Percentiles rank a stretch among this genome's conserved stretches.
phyloP scores from a whole-genome alignment of 2,888 invertebrate species.

The Crossocerus cetratus region DNA sequence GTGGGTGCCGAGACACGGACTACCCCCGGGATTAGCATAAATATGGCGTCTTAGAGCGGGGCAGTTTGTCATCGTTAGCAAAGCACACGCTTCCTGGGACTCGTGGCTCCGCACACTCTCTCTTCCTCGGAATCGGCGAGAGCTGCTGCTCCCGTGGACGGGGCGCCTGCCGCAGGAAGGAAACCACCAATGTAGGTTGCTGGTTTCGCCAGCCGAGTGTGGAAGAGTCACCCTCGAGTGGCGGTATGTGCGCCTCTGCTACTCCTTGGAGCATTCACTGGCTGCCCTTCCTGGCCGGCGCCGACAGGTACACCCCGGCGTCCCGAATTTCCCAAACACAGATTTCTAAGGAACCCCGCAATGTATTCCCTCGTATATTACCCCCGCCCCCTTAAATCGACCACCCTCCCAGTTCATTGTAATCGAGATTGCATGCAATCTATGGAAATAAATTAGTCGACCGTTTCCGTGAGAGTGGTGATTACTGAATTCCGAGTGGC shows the following conservation, averaged over 20 bases:
- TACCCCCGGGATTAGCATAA: slow-evolving; percentile 74
- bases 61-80: slow-evolving; percentile 77
- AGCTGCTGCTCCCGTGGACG: slow-evolving; percentile 63
- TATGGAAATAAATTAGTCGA: too few species aligned
- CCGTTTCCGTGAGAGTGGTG: too few species aligned
- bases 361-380: too few species aligned
- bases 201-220: slow-evolving; percentile 45
- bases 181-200: slow-evolving; percentile 69
- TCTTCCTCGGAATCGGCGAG: slow-evolving; percentile 59
- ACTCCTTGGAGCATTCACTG: slow-evolving; percentile 19
- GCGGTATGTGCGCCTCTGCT: slow-evolving; percentile 10
- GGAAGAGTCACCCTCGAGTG: slow-evolving; percentile 33
- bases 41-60: slow-evolving; percentile 76
- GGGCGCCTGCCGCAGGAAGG: slow-evolving; percentile 69
- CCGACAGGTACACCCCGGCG: slow-evolving; percentile 59
- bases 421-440: too few species aligned
- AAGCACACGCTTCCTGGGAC: slow-evolving; percentile 77
- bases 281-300: slow-evolving; percentile 28
- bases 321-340: slow-evolving; percentile 58
- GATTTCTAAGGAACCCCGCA: slow-evolving; percentile 35
- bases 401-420: too few species aligned
- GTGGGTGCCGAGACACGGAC: too few species aligned
- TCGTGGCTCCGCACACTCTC: slow-evolving; percentile 72
- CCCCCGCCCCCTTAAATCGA: too few species aligned
- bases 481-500: too few species aligned